Conservation (phyloP, 2,797 vertebrate genomes). For the Echiichthys vipera region DNA sequence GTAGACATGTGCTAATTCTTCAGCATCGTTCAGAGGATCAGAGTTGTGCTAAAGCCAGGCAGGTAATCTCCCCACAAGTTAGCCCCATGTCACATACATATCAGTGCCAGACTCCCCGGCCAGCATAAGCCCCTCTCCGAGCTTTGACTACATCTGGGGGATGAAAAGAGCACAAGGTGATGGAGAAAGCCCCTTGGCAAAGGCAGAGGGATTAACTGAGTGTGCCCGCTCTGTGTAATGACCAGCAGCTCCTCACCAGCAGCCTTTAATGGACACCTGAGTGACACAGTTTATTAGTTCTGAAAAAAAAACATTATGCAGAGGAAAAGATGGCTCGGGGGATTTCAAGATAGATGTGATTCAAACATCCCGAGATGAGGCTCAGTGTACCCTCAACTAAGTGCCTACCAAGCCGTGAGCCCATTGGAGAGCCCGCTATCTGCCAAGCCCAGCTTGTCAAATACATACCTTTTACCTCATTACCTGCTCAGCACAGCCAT, state of each 20-base stretch:
- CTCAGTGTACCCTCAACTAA: slow-evolving; percentile 59
- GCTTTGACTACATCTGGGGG: slow-evolving; percentile 66
- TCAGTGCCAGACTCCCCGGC: slow-evolving; percentile 51
- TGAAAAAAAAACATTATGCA: slow-evolving; percentile 67
- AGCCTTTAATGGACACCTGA: slow-evolving; percentile 74
- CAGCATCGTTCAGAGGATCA: slow-evolving; percentile 46
- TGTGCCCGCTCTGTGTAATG: slow-evolving; percentile 59
- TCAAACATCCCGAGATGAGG: slow-evolving; percentile 54
- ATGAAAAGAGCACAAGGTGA: slow-evolving; percentile 67
- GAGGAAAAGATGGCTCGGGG: slow-evolving; percentile 49
- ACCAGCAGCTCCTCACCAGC: slow-evolving; percentile 53
- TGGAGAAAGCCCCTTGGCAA: slow-evolving; percentile 60
- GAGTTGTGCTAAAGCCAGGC: slow-evolving; percentile 39
- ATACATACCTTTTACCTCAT: slow-evolving; percentile 80
- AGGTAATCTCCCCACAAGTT: slow-evolving; percentile 66
- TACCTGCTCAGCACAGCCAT: slow-evolving; percentile 72
- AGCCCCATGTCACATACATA: slow-evolving; percentile 56
- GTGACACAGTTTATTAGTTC: slow-evolving; percentile 71
- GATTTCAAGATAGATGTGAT: slow-evolving; percentile 56
- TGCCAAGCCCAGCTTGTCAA: slow-evolving; percentile 75
- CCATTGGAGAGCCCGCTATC: slow-evolving; percentile 69
- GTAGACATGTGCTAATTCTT: slow-evolving; percentile 23
- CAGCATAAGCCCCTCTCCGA: slow-evolving; percentile 61
- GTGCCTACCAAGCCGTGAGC: slow-evolving; percentile 41
- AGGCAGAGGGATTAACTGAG: slow-evolving; percentile 66